Base-by-base conservation (phyloP, 2,888 invertebrate species). In the Tetranychus truncatus region DNA sequence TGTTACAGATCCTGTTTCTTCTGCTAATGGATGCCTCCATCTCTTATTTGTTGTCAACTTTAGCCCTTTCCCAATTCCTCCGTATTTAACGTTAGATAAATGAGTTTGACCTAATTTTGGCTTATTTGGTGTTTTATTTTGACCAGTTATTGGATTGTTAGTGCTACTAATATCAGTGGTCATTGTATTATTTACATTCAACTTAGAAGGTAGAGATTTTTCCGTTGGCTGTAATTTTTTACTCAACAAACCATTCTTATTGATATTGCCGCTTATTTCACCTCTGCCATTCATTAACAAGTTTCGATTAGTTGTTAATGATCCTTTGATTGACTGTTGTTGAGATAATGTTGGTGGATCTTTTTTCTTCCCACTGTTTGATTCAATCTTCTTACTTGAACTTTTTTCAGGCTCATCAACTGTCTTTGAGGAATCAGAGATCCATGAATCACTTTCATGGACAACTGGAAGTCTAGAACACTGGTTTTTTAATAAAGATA, bases 391-490 rank as follows among this genome's bases (percentile, higher is more conserved):
- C 18, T 75, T 75, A 9, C 18, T 21, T 71, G 45, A 24, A 8
- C 55, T 74, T 21, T 11, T 21, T 74, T 71, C 21, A 55, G 74
- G 46, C 21, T 34, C 55, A 34, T 74, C 69, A 8, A 71, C 55
- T 6, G 74, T 69, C 15, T 55, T 55, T 15, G 55, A 55, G 18
- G 75, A 72, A 75, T 75, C 72, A 9, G 75, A 75, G 9, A 74
- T 73, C 76, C 76, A 76, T 24, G 75, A 75, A 45, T 76, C 76
- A 24, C 74, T 76, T 34, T 76, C 76, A 72, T 72, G 72, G 6
- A 73, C 73, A n/a, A 75, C 55, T 18, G 74, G 65, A 15, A 76
- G 55, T 71, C 71, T 73, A 4, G 21, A 15, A n/a, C 20, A n/a
- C 66, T 55, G 21, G 55, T 15, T 71, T 21, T 18, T 66, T 71